These are phyloP conservation scores for Brachionus manjavacas DNA, from an alignment of 1,140 invertebrate genomes.

Conservation along the genomic window DNA sequence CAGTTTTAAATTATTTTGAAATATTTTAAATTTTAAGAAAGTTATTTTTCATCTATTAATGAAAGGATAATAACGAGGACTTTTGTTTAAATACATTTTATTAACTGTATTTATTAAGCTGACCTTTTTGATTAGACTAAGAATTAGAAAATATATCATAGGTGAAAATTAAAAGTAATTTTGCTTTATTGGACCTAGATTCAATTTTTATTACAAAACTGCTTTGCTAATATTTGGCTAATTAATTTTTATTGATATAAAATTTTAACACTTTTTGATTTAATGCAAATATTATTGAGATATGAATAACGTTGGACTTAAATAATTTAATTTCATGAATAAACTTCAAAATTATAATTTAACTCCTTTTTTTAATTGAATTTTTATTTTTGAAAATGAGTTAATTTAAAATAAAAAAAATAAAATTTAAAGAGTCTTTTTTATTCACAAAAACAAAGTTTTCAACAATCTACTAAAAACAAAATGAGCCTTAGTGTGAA, in stretches of 20 bases:
- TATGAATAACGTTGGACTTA: not conserved
- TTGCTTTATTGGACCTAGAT: not conserved
- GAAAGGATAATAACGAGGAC: not conserved
- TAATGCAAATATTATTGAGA: not conserved
- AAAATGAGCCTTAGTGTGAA: not conserved
- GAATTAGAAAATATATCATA: not conserved
- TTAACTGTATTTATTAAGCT: not conserved
- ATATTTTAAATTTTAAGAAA: too few relatives aligned
- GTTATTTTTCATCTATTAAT: too few relatives aligned
- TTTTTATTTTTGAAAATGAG: not conserved
- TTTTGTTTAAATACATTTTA: not conserved
- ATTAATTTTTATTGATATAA: conserved; percentile 1
- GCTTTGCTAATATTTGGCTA: not conserved
- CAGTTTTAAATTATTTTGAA: too few relatives aligned
- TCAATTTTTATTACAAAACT: not conserved
- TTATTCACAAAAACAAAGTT: not conserved
- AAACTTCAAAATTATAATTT: not conserved
- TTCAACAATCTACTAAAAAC: not conserved
- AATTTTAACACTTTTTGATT: not conserved
- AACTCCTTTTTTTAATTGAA: not conserved
- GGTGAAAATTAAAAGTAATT: not conserved
- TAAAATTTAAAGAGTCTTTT: not conserved
- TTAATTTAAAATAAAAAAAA: not conserved
- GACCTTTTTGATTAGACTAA: not conserved
- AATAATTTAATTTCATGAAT: not conserved